Evolutionary conservation across 1,140 invertebrate species (phyloP).

Genomic region (Drosophila kurseongensis): DNA sequence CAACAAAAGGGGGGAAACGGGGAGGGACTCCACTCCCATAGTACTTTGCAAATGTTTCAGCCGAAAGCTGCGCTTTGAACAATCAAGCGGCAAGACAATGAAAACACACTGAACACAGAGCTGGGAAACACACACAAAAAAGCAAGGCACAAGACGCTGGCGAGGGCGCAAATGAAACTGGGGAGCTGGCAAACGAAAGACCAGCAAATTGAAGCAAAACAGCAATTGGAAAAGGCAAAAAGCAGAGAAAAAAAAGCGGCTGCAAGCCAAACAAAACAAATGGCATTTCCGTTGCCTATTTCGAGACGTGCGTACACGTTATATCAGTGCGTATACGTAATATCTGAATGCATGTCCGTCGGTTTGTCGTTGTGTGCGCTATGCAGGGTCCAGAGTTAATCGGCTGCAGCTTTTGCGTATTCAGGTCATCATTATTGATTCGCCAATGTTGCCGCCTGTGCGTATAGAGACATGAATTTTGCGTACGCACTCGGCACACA

Average conservation of each 20-base stretch:
- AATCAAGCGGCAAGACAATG: constrained; percentile 76
- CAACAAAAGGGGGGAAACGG: constrained; percentile 11
- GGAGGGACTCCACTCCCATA: constrained; percentile 33
- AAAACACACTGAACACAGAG: constrained; percentile 52
- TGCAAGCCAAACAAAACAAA: constrained; percentile 28
- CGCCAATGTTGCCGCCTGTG: constrained; percentile 69
- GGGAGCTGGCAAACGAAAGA: constrained; percentile 27
- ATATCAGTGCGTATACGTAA: constrained; percentile 24
- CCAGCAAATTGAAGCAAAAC: constrained; percentile 75
- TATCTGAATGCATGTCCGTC: constrained; percentile 2
- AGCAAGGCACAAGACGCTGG: constrained; percentile 44
- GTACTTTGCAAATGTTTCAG: constrained; percentile 77
- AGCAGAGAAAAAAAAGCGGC: constrained; percentile 6
- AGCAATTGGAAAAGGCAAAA: constrained; percentile 26
- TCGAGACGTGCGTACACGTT: constrained; percentile 57
- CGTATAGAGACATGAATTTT: constrained; percentile 82
- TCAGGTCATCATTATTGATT: constrained; percentile 83
- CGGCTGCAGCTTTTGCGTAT: constrained; percentile 74
- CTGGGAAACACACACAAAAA: constrained; percentile 21
- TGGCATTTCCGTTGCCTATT: constrained; percentile 65
- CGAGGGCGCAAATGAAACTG: constrained; percentile 72
- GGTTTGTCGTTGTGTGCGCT: constrained; percentile 1
- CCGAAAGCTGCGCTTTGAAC: constrained; percentile 79
- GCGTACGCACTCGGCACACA: constrained; percentile 67
- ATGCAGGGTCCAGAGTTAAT: constrained; percentile 72